Evolutionary conservation across 2,113 vertebrate genomes (phyloP).

Genomic region (Dermatemys mawii): DNA sequence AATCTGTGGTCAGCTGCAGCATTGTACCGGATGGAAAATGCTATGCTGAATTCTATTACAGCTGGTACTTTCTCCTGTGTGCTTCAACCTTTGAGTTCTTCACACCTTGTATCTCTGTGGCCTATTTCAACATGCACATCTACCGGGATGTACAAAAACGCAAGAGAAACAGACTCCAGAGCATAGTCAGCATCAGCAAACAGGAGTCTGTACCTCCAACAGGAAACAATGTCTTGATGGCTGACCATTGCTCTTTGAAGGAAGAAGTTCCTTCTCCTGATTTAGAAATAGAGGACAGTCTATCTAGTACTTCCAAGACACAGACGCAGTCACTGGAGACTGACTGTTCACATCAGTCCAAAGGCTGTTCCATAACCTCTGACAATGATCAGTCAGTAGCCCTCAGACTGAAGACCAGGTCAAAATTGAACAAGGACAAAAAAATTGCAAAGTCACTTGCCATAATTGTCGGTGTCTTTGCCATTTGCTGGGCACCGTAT

Average conservation of each 20-base stretch:
- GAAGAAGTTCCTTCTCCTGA: neutral
- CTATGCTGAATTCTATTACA: conserved; percentile 81
- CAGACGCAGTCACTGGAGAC: neutral
- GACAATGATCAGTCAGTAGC: neutral
- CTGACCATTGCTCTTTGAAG: neutral
- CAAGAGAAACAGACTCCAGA: neutral
- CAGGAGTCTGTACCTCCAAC: rapidly evolving
- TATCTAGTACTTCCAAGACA: neutral
- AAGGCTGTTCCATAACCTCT: neutral
- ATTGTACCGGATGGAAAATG: conserved; percentile 52
- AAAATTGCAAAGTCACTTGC: conserved; percentile 86
- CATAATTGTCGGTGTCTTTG: conserved; percentile 84
- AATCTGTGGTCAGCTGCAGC: neutral
- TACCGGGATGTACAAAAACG: conserved; percentile 84
- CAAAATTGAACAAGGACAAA: conserved; percentile 76
- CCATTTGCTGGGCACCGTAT: conserved; percentile 88
- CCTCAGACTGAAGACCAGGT: neutral
- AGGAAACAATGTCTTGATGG: too few species aligned
- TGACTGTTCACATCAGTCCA: neutral
- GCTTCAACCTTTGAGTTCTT: conserved; percentile 91
- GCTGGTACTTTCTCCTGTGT: conserved; percentile 86
- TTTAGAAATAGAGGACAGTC: neutral
- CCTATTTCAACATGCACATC: conserved; percentile 89
- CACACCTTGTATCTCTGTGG: conserved; percentile 84
- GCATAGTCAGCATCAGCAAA: neutral